phyloP scores from a whole-genome alignment of 2,888 invertebrate genomes.

The Eupeodes luniger region DNA sequence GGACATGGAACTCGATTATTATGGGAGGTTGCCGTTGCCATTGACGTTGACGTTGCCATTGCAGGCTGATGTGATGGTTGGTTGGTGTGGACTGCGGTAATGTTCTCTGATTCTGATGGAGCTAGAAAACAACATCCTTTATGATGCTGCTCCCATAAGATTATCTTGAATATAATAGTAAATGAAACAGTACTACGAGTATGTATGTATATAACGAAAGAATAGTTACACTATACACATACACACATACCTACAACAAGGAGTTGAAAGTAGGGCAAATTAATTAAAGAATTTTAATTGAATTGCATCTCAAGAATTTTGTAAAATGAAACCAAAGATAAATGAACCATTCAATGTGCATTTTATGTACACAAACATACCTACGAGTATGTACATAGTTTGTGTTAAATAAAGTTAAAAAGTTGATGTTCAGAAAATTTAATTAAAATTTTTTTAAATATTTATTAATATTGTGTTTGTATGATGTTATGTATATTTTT shows the following conservation, averaged over 20 bases:
- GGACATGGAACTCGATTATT: not conserved
- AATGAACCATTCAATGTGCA: conserved; percentile 18
- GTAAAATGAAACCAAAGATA: conserved; percentile 37
- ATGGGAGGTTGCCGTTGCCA: too few species aligned
- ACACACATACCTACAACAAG: not conserved
- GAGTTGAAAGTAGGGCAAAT: conserved; percentile 55
- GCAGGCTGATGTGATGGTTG: not conserved
- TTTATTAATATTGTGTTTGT: too few species aligned
- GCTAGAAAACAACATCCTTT: conserved; percentile 15
- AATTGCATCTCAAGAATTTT: conserved; percentile 54
- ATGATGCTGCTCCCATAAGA: conserved; percentile 18
- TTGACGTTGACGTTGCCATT: too few species aligned
- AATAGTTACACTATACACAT: too few species aligned
- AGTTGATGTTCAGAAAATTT: not conserved
- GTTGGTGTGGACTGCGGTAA: conserved; percentile 5
- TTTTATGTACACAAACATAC: not conserved
- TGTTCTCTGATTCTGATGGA: not conserved
- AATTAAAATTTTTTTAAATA: not conserved
- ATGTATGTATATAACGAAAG: too few species aligned
- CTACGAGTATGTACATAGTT: too few species aligned
- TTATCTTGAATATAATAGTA: conserved; percentile 38
- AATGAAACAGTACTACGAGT: not conserved
- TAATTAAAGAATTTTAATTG: conserved; percentile 71
- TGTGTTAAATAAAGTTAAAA: too few species aligned
- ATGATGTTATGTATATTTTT: too few species aligned